Conservation (phyloP, 35 echinoderm and acorn worm genomes). For the Amphiura filiformis region DNA sequence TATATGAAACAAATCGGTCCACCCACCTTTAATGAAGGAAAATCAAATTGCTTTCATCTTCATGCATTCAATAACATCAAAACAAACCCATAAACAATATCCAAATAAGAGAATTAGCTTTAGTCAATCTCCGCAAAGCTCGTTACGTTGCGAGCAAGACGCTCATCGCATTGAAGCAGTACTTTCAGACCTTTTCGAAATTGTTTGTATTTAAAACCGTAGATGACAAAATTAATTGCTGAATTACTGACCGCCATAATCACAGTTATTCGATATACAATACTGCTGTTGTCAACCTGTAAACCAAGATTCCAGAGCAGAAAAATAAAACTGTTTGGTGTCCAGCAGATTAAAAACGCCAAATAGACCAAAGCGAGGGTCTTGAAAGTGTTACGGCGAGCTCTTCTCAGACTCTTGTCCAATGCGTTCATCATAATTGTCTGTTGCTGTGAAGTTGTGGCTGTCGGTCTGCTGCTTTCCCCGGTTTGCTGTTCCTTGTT, state of each 20-base stretch:
- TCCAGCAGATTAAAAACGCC: slow-evolving; percentile 65
- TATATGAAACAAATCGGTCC: too few species aligned
- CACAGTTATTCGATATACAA: slow-evolving; percentile 40
- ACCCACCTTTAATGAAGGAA: too few species aligned
- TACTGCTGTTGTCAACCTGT: slow-evolving; percentile 32
- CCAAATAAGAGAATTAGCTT: too few species aligned
- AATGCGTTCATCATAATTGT: neutral
- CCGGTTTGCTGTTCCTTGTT: neutral
- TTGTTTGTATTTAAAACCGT: slow-evolving; percentile 53
- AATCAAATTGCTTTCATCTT: too few species aligned
- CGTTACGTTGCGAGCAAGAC: too few species aligned
- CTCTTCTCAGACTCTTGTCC: slow-evolving; percentile 1
- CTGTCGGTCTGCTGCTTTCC: neutral
- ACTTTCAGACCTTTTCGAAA: slow-evolving; percentile 32
- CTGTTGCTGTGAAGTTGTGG: neutral
- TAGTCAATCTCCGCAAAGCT: too few species aligned
- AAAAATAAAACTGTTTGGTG: slow-evolving; percentile 58
- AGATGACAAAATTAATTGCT: slow-evolving; percentile 56
- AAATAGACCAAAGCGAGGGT: slow-evolving; percentile 51
- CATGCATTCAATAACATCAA: too few species aligned
- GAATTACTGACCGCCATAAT: slow-evolving; percentile 56
- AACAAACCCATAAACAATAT: too few species aligned
- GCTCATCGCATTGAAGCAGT: neutral
- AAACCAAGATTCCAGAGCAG: slow-evolving; percentile 45
- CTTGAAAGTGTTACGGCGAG: slow-evolving; percentile 49